These are phyloP conservation scores for Pundamilia nyererei DNA, from an alignment of 2,113 vertebrate genomes.

Conservation along the genomic window DNA sequence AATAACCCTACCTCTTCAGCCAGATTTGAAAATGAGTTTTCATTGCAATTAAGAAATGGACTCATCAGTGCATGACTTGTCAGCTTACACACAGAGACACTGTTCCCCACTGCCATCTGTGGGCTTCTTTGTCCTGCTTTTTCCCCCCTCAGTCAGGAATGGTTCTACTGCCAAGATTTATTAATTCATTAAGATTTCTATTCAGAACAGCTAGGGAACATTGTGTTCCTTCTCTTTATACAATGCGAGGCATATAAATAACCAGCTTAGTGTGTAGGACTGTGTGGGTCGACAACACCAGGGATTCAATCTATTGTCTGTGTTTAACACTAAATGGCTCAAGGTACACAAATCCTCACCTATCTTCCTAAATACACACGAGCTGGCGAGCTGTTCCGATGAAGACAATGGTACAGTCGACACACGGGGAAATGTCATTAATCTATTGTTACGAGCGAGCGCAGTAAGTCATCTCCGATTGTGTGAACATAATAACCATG, in stretches of 20 bases:
- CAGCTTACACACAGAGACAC: conserved; percentile 73
- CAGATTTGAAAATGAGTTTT: conserved; percentile 70
- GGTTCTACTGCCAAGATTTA: conserved; percentile 70
- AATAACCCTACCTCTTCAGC: conserved; percentile 70
- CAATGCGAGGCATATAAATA: conserved; percentile 65
- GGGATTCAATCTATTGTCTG: conserved; percentile 22
- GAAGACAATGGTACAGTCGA: background rate
- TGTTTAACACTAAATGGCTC: conserved; percentile 33
- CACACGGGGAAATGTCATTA: background rate
- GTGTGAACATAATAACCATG: background rate
- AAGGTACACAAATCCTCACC: background rate
- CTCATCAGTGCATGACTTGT: conserved; percentile 79
- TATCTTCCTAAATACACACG: background rate
- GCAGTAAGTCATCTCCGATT: background rate
- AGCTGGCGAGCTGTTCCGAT: background rate
- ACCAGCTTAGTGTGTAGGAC: conserved; percentile 43
- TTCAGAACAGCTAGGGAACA: conserved; percentile 68
- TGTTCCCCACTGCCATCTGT: conserved; percentile 65
- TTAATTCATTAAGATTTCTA: conserved; percentile 76
- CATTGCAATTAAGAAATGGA: conserved; percentile 72
- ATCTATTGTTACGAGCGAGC: background rate
- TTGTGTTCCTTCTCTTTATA: conserved; percentile 63
- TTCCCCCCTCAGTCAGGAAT: conserved; percentile 56
- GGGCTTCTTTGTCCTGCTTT: conserved; percentile 61
- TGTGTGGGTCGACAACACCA: conserved; percentile 17